Evolutionary conservation across 64 coral and sea anemone species (phyloP).

Genomic region (Actinia equina): DNA sequence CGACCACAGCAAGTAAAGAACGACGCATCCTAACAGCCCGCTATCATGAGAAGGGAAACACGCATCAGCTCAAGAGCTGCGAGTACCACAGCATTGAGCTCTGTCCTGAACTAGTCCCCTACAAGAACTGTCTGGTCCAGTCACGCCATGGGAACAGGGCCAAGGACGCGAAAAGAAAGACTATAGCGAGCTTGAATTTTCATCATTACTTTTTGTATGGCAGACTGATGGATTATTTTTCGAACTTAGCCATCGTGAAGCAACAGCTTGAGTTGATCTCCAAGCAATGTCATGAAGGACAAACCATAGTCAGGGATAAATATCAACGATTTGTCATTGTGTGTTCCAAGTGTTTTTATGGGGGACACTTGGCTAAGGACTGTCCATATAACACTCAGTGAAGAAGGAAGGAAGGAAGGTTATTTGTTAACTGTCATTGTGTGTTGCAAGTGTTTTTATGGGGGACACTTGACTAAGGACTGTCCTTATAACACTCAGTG

Average conservation of each 20-base stretch:
- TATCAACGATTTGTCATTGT: slow-evolving; percentile 34
- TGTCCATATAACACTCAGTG: slow-evolving; percentile 19
- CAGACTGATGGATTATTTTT: slow-evolving; percentile 21
- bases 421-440: neutral
- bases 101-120: slow-evolving; percentile 25
- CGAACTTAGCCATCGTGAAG: neutral
- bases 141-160: neutral
- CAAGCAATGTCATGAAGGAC: slow-evolving; percentile 14
- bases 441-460: slow-evolving; percentile 18
- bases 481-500: slow-evolving; percentile 20
- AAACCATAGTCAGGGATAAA: slow-evolving; percentile 25
- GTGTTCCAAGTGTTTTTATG: slow-evolving; percentile 22
- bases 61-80: slow-evolving; percentile 21
- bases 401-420: neutral
- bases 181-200: neutral
- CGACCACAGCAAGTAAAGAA: slow-evolving; percentile 13
- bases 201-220: slow-evolving; percentile 31
- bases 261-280: slow-evolving; percentile 30
- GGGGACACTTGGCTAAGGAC: slow-evolving; percentile 10
- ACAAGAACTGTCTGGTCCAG: neutral
- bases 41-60: neutral
- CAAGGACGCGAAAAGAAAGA: slow-evolving; percentile 8
- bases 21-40: slow-evolving; percentile 17
- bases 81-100: slow-evolving; percentile 30
- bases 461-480: slow-evolving; percentile 8